Evolutionary conservation across 2,888 invertebrate species (phyloP), one percentile per base, ranked within the genome.

Genomic region (Leptinotarsa juncta): DNA sequence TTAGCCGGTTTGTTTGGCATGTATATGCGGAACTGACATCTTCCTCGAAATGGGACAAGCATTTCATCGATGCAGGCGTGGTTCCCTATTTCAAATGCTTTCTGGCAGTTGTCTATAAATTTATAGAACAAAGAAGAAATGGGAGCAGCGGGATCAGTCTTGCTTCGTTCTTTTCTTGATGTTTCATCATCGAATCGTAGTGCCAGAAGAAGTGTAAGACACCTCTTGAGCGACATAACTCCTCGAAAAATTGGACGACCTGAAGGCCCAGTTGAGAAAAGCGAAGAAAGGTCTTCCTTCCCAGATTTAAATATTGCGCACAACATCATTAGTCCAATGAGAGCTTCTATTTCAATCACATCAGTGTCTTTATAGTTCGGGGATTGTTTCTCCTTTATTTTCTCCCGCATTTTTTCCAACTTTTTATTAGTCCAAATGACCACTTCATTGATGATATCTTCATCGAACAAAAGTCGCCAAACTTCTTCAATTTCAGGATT

Each of bases 311-410:
- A 60, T 60, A 60, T 60, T 12, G 60, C 60, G 4, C 60, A 60
- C 14, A 60, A n/a, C 60, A 60, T 60, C 60, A 60, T 60, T 12
- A 60, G 60, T 60, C 20, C 60, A 60, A 60, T 60, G 26, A 60
- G 60, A 12, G 20, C 60, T n/a, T 60, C 20, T 4, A 60, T 60
- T 60, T 60, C 60, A 60, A 60, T 60, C n/a, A 60, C 60, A 4
- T 60, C 60, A 16, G 15, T 60, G 60, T 60, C 60, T 20, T 66
- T 66, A 20, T n/a, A 66, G 66, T 48, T 48, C 16, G 42, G 66
- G 32, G 48, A 66, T 20, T 66, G 66, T 66, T 48, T 12, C 32
- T 66, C 66, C 23, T 42, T 66, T 20, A 66, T 18, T 81, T 26
- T 26, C 26, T 26, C 5, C 26, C 5, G 26, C 26, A 26, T 60